Percentiles rank a stretch among this genome's conserved stretches.
Evolutionary conservation across 1,140 invertebrate species (phyloP).

Genomic region (Macrostomum lignano): DNA sequence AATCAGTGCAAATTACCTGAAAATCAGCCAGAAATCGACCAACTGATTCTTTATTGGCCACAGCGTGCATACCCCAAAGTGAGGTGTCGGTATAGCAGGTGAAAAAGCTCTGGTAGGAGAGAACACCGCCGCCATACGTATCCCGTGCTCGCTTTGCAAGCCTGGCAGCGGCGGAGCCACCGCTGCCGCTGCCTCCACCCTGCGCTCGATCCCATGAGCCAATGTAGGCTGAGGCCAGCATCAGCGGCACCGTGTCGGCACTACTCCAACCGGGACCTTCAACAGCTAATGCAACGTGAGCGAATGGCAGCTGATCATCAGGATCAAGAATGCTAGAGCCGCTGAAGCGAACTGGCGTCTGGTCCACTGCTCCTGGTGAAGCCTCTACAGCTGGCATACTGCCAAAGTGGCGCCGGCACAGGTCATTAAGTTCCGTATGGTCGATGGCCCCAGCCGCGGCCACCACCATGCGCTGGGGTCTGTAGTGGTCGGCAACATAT

Average conservation of each 20-base stretch:
- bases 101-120: constrained; percentile 93
- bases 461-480: constrained; percentile 65
- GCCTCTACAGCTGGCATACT: too few species aligned
- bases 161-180: constrained; percentile 46
- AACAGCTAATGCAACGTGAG: constrained; percentile 74
- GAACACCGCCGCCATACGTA: constrained; percentile 19
- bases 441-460: constrained; percentile 80
- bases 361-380: too few species aligned
- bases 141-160: too few species aligned
- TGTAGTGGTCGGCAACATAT: constrained; percentile 73
- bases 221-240: constrained; percentile 69
- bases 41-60: neutral
- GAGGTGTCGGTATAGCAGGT: constrained; percentile 98
- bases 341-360: too few species aligned
- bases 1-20: too few species aligned
- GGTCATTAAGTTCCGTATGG: constrained; percentile 52
- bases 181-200: constrained; percentile 64
- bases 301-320: constrained; percentile 74
- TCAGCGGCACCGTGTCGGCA: constrained; percentile 81
- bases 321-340: constrained; percentile 40
- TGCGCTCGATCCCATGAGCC: constrained; percentile 36
- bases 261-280: constrained; percentile 79
- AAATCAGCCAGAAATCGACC: neutral
- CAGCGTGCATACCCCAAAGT: constrained; percentile 36
- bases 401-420: constrained; percentile 56